phyloP scores from a whole-genome alignment of 2,113 vertebrate genomes.

The Sturnus vulgaris region DNA sequence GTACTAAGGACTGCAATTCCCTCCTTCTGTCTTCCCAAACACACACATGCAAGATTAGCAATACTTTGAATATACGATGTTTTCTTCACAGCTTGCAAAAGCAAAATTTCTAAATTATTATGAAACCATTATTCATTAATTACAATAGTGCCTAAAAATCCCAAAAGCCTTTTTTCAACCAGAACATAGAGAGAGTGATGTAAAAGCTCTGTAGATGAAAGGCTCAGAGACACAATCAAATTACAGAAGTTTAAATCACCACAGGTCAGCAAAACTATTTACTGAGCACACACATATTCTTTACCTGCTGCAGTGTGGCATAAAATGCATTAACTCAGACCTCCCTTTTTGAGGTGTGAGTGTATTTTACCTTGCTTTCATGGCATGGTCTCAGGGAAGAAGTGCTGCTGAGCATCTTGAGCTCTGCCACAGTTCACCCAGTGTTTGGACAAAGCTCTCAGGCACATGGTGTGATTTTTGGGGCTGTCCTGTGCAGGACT shows the following conservation, averaged over 20 bases:
- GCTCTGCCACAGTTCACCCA: not conserved
- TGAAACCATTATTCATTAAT: not conserved
- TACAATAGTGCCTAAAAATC: not conserved
- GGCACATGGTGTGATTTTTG: not conserved
- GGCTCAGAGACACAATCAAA: not conserved
- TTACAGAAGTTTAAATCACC: not conserved
- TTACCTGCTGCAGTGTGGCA: not conserved
- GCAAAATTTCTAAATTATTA: not conserved
- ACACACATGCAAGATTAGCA: not conserved
- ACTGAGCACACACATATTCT: not conserved
- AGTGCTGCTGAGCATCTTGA: not conserved
- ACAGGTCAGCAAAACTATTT: not conserved
- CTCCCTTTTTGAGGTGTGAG: not conserved
- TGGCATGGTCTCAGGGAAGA: not conserved
- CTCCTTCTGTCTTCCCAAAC: not conserved
- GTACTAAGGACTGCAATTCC: not conserved
- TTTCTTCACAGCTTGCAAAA: not conserved
- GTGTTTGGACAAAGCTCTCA: accelerated
- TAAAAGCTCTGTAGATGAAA: not conserved
- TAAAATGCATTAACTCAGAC: not conserved
- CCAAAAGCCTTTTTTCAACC: not conserved
- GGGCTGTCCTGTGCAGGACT: not conserved
- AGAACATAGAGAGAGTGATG: not conserved
- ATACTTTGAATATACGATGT: not conserved
- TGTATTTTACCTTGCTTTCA: not conserved